Conservation (phyloP, 2,797 vertebrate species). For the Champsocephalus gunnari region DNA sequence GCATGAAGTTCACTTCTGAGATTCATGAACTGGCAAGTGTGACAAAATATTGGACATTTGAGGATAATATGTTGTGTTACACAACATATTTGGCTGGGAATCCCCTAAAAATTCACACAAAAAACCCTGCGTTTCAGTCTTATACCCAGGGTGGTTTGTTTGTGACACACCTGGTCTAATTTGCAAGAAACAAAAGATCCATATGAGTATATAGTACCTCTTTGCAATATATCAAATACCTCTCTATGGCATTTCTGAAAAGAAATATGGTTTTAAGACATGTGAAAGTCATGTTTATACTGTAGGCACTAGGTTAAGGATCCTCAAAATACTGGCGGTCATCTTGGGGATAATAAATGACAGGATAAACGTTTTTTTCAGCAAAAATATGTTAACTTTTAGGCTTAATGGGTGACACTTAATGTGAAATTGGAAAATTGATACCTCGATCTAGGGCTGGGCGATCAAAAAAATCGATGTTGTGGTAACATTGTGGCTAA, state of each 20-base stretch:
- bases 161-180: not conserved
- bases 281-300: not conserved
- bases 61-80: not conserved
- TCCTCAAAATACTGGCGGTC: not conserved
- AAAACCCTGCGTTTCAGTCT: not conserved
- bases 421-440: too few relatives aligned
- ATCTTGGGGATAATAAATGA: not conserved
- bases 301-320: not conserved
- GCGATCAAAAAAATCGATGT: too few relatives aligned
- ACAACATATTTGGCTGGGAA: not conserved
- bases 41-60: not conserved
- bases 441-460: too few relatives aligned
- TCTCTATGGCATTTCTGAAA: not conserved
- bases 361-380: fast-evolving
- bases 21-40: not conserved
- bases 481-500: too few relatives aligned
- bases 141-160: fast-evolving
- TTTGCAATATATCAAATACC: not conserved
- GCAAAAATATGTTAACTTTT: not conserved
- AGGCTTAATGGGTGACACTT: too few relatives aligned
- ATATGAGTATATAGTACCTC: not conserved
- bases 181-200: not conserved
- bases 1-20: not conserved
- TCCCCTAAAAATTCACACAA: not conserved
- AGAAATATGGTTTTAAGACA: not conserved